Base-by-base conservation (phyloP, 2,113 vertebrate genomes). In the Cryptotis parvus region DNA sequence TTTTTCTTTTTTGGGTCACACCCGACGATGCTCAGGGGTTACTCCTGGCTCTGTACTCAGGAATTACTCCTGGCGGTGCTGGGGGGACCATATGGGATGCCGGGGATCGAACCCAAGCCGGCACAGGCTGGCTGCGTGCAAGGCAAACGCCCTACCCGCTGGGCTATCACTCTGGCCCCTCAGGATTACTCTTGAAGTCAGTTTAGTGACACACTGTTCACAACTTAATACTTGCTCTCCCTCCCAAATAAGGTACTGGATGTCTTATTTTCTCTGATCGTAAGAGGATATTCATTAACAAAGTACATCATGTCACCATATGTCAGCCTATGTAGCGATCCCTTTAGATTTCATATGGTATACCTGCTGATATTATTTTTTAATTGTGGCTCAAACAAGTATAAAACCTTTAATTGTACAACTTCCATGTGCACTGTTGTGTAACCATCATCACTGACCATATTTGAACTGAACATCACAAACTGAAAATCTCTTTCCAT, bases 301-400 rank as follows among this genome's bases (percentile, higher is more conserved):
- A 73, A 75, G 27, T 5, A 65, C 24, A 35, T 45, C 29, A n/a
- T 1, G 29, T 55, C n/a, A 65, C 70, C 29, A 65, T 33, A n/a
- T 16, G 27, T 35, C 69, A 16, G 15, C 26, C 7, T 16, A 79
- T 0, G 7, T 9, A 45, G 14, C 29, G 12, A 66, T 5, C 16
- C 27, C 10, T 84, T 82, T 63, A 79, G 52, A n/a, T 83, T 83
- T 80, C 9, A 55, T 82, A 6, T 29, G n/a, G 12, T 4, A 78
- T 14, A 7, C 2, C 4, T 89, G 61, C 24, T 63, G 45, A 41
- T 63, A 49, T 18, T 81, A 65, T 16, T 84, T 15, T 65, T 37
- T 72, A n/a, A 89, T 55, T 65, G 63, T n/a, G 27, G 5, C 37
- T 65, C 63, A 90, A 95, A 87, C 41, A 65, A 4, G 7, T 72